Evolutionary conservation across 2,113 vertebrate species (phyloP).

Genomic region (Silurus glanis): DNA sequence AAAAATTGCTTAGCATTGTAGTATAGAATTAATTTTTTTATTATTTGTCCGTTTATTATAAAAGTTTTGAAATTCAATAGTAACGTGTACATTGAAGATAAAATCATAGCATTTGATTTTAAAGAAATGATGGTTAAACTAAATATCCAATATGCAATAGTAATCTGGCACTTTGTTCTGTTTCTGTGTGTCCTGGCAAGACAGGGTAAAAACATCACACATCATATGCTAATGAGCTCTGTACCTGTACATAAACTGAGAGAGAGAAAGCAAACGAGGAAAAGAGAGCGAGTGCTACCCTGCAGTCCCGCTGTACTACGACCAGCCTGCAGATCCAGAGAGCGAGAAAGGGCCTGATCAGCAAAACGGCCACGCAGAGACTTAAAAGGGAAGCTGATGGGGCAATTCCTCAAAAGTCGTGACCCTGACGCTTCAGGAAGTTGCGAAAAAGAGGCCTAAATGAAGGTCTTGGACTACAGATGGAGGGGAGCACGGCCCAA

Average conservation of each 20-base stretch:
- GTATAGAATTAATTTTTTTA: not conserved
- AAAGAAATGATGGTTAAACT: not conserved
- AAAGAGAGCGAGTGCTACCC: not conserved
- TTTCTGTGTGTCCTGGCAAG: not conserved
- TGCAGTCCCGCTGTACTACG: not conserved
- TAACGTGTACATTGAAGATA: not conserved
- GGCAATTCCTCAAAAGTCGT: conserved; percentile 27
- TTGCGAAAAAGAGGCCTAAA: conserved; percentile 7
- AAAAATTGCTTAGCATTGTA: not conserved
- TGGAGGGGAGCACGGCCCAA: not conserved
- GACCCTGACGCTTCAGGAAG: conserved; percentile 30
- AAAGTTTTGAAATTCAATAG: not conserved
- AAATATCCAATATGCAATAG: not conserved
- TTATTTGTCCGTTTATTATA: not conserved
- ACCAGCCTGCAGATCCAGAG: not conserved
- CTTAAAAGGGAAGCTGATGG: conserved; percentile 33
- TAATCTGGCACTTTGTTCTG: not conserved
- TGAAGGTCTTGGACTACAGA: conserved; percentile 30
- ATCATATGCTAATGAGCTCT: conserved; percentile 2
- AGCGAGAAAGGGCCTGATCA: not conserved
- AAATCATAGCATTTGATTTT: not conserved
- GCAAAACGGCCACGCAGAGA: not conserved
- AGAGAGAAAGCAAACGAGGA: too few relatives aligned
- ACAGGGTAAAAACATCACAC: not conserved
- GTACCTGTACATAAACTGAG: conserved; percentile 4